Percentiles rank a stretch among this genome's conserved stretches.
Evolutionary conservation across 2,888 invertebrate genomes (phyloP).

Genomic region (Anarsia innoxiella): DNA sequence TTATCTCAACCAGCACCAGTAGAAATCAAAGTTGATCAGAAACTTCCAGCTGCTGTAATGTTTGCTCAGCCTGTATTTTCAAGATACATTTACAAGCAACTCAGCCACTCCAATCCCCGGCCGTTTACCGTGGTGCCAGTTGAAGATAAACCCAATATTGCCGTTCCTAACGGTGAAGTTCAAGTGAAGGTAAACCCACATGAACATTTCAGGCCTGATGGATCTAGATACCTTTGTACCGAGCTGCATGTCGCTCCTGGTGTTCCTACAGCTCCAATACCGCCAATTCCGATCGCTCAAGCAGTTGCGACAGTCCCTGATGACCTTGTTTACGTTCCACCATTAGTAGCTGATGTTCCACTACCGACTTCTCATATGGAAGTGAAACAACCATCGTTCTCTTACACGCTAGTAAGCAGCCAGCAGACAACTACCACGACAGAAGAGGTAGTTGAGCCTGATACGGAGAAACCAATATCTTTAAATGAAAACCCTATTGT

Average conservation of each 20-base stretch:
- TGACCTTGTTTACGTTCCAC: slow-evolving; percentile 24
- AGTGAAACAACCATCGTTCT: not conserved
- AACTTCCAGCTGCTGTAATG: not conserved
- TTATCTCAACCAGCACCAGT: not conserved
- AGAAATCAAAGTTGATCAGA: not conserved
- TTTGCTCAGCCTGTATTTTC: slow-evolving; percentile 15
- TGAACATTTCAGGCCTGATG: slow-evolving; percentile 6
- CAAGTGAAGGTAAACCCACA: slow-evolving; percentile 8
- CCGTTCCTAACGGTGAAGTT: not conserved
- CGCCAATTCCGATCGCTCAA: not conserved
- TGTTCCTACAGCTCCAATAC: not conserved
- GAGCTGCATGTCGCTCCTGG: slow-evolving; percentile 2
- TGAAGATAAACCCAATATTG: slow-evolving; percentile 11
- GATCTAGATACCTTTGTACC: slow-evolving; percentile 6
- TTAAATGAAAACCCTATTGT: slow-evolving; percentile 23
- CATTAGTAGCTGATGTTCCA: slow-evolving; percentile 10
- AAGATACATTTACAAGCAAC: slow-evolving; percentile 22
- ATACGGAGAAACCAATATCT: not conserved
- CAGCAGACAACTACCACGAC: not conserved
- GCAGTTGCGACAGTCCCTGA: slow-evolving; percentile 11
- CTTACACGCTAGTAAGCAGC: slow-evolving; percentile 4
- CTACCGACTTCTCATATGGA: not conserved
- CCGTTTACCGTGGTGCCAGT: slow-evolving; percentile 21
- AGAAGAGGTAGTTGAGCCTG: not conserved
- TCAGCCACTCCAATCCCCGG: slow-evolving; percentile 20